Evolutionary conservation across 2,113 vertebrate species (phyloP), one percentile per base, ranked within the genome.

Genomic region (Pluvialis apricaria): DNA sequence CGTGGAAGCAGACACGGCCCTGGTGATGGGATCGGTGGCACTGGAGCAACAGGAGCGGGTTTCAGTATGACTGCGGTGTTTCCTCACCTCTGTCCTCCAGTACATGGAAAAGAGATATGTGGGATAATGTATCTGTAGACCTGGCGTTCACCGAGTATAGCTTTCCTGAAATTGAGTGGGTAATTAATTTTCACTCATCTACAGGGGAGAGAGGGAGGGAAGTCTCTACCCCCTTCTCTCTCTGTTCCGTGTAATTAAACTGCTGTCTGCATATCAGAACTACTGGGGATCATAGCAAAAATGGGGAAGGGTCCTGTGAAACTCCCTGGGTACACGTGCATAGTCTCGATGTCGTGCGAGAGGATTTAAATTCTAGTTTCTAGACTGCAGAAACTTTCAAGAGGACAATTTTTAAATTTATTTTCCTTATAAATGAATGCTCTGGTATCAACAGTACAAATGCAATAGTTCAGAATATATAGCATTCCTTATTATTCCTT

Each of bases 261-360:
- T 12, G 20, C 12, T 0, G 0, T 11, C 12, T 55, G 22, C 1
- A 0, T 32, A 16, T 9, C 0, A 1, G 36, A 84, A 55, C 10
- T 9, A 19, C 10, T 24, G 5, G 9, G 7, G 2, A n/a, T 5
- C 36, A 24, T 26, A 58, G 17, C 0, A 15, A 47, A 80, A 73
- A 9, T 8, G 24, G 20, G 20, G 21, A 38, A 29, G 5, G 3
- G 5, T 25, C 19, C 15, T 18, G 4, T 24, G 47, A 54, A 51
- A 18, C 13, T 9, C 1, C 0, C 1, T 6, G 5, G 16, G 10
- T 73, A 52, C 9, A 13, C 1, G 1, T 28, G 4, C 10, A 15
- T 55, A 17, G 11, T 28, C 22, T 32, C 0, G 0, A 5, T 40
- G 20, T 7, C 38, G 3, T 15, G 5, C 12, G 22, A 32, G 11